These are phyloP conservation scores for Heliothis peltigera DNA, from an alignment of 2,888 invertebrate genomes.

Conservation along the genomic window DNA sequence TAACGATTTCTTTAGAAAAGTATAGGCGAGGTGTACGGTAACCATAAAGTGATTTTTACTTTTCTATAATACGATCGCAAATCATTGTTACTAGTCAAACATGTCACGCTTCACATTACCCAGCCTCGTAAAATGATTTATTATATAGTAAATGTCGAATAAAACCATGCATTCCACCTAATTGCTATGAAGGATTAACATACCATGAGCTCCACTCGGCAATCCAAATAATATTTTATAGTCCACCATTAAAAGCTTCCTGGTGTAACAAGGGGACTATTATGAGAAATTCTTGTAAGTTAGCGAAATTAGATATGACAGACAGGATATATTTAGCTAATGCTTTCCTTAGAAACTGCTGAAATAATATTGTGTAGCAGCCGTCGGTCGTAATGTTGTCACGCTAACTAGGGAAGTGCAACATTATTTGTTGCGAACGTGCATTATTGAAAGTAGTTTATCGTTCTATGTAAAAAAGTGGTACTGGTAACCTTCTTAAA, in stretches of 20 bases:
- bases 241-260: conserved; percentile 32
- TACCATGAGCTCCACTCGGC: background rate
- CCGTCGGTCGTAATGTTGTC: conserved; percentile 34
- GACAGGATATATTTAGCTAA: conserved; percentile 49
- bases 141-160: background rate
- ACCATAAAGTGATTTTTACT: too few species aligned
- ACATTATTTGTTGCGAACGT: conserved; percentile 23
- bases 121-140: background rate
- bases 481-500: too few species aligned
- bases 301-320: conserved; percentile 45
- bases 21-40: too few species aligned
- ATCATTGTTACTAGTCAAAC: too few species aligned
- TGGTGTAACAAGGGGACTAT: conserved; percentile 30
- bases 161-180: background rate
- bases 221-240: background rate
- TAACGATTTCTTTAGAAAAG: too few species aligned
- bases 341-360: conserved; percentile 46
- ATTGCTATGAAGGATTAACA: background rate
- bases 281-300: conserved; percentile 42
- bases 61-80: too few species aligned
- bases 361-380: conserved; percentile 28
- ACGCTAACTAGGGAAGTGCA: conserved; percentile 27
- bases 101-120: too few species aligned
- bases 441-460: background rate
- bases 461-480: too few species aligned